Evolutionary conservation across 2,888 invertebrate species (phyloP).

Genomic region (Empis stercorea): DNA sequence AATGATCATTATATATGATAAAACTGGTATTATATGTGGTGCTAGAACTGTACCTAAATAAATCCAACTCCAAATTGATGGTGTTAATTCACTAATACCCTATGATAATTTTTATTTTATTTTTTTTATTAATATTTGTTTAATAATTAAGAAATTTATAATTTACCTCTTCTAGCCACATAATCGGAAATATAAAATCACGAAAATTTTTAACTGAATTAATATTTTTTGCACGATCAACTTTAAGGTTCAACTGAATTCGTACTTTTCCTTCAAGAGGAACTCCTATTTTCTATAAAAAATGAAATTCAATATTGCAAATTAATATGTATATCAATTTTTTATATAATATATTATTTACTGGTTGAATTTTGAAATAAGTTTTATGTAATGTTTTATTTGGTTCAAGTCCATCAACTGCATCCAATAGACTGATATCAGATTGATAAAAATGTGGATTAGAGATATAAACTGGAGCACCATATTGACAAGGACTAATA

Average conservation of each 20-base stretch:
- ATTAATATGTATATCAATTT: slow-evolving; percentile 12
- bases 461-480: slow-evolving; percentile 78
- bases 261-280: slow-evolving; percentile 70
- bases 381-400: slow-evolving; percentile 55
- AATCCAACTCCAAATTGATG: slow-evolving; percentile 68
- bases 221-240: slow-evolving; percentile 59
- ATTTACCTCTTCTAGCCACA: slow-evolving; percentile 79
- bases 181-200: slow-evolving; percentile 68
- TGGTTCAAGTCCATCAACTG: slow-evolving; percentile 61
- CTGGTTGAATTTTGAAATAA: slow-evolving; percentile 76
- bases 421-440: slow-evolving; percentile 50
- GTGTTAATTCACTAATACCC: slow-evolving; percentile 67
- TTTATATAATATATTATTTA: slow-evolving; percentile 37
- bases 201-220: slow-evolving; percentile 62
- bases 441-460: slow-evolving; percentile 83
- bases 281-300: slow-evolving; percentile 81
- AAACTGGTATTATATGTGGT: slow-evolving; percentile 53
- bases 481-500: slow-evolving; percentile 77
- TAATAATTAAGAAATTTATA: too few relatives aligned
- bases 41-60: slow-evolving; percentile 67
- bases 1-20: slow-evolving; percentile 59
- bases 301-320: too few relatives aligned
- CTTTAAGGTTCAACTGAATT: slow-evolving; percentile 68
- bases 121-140: neutral
- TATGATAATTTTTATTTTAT: slow-evolving; percentile 21